phyloP scores from a whole-genome alignment of 2,888 invertebrate genomes.

The Luperina testacea region DNA sequence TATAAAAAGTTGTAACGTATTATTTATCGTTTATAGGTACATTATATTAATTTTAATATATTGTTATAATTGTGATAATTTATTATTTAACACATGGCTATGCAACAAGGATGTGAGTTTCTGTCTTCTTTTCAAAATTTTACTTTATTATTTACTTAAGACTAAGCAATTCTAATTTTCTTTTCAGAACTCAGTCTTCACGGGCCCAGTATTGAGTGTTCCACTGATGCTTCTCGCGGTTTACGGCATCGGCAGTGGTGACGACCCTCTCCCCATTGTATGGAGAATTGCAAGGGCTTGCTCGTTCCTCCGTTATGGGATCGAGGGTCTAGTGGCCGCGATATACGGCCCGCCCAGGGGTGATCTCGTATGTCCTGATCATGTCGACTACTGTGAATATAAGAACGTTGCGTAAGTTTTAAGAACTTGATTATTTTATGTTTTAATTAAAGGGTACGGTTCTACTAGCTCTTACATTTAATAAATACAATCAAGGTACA shows the following conservation, averaged over 20 bases:
- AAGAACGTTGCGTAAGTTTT: constrained; percentile 91
- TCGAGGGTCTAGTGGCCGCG: constrained; percentile 94
- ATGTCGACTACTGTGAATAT: constrained; percentile 94
- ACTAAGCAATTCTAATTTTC: neutral
- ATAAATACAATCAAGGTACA: neutral
- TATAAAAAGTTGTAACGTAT: neutral
- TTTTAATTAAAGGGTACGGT: neutral
- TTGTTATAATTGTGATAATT: too few species aligned
- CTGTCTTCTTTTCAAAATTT: neutral
- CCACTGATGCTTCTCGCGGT: constrained; percentile 97
- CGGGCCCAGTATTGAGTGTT: constrained; percentile 96
- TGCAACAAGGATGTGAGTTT: neutral
- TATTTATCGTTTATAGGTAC: neutral
- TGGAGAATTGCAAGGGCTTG: constrained; percentile 94
- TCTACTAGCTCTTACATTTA: neutral
- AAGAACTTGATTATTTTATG: neutral
- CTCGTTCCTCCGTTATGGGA: constrained; percentile 95
- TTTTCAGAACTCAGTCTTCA: constrained; percentile 95
- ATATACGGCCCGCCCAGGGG: constrained; percentile 94
- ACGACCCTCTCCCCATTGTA: constrained; percentile 92
- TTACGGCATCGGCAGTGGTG: constrained; percentile 95
- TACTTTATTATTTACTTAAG: neutral
- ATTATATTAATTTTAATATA: neutral
- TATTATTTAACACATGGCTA: neutral
- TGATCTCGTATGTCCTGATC: constrained; percentile 93